These are phyloP conservation scores for Diploscapter pachys DNA, from an alignment of 1,140 invertebrate genomes.

Conservation along the genomic window DNA sequence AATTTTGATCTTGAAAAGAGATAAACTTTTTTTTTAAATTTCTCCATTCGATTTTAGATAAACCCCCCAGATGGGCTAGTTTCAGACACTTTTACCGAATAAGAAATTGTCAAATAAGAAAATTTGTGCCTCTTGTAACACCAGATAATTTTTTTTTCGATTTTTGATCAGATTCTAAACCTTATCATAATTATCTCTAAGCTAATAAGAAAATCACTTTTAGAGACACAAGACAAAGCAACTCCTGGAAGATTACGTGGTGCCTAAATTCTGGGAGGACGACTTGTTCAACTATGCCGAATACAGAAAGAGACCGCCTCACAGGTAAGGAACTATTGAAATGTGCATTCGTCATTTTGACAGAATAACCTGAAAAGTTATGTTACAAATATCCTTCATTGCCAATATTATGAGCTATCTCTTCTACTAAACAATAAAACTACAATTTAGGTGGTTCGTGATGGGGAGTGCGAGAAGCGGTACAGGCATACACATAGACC, in stretches of 20 bases:
- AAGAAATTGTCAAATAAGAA: background rate
- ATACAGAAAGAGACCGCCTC: constrained; percentile 87
- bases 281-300: constrained; percentile 94
- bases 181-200: no score
- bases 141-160: background rate
- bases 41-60: background rate
- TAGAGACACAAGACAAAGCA: constrained; percentile 85
- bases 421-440: background rate
- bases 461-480: constrained; percentile 94
- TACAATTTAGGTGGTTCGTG: constrained; percentile 71
- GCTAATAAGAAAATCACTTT: constrained; percentile 6
- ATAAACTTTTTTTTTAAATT: no score
- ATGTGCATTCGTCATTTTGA: no score
- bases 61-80: background rate
- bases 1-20: background rate
- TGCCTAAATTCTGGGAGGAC: constrained; percentile 90
- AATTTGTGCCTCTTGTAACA: background rate
- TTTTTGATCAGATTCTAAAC: no score
- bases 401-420: constrained; percentile 56
- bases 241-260: constrained; percentile 89
- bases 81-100: constrained; percentile 1
- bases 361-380: no score
- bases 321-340: constrained; percentile 67
- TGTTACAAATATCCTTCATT: no score
- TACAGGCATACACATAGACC: constrained; percentile 98